Evolutionary conservation across 2,888 invertebrate genomes (phyloP).

Genomic region (Matsumyia berberina): DNA sequence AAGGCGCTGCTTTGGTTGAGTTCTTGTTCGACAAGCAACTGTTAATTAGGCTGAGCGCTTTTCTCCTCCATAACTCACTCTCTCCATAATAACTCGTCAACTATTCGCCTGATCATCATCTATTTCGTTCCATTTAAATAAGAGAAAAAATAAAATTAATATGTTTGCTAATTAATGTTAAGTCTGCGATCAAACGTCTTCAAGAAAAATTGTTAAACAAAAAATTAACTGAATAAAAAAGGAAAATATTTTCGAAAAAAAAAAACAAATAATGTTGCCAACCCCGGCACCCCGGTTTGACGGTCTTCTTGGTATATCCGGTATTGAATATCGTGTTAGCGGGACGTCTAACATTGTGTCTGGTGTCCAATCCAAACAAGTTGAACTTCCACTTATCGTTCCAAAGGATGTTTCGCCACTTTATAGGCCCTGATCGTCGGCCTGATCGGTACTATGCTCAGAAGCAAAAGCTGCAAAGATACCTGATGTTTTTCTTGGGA

Average conservation of each 20-base stretch:
- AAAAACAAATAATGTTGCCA: slow-evolving; percentile 7
- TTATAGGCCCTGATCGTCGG: too few species aligned
- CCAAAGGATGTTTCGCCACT: too few species aligned
- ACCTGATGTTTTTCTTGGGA: too few species aligned
- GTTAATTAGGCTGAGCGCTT: slow-evolving; percentile 73
- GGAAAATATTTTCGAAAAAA: slow-evolving; percentile 14
- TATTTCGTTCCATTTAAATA: slow-evolving; percentile 41
- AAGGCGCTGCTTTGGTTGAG: slow-evolving; percentile 90
- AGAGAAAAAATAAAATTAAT: slow-evolving; percentile 5
- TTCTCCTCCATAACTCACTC: background rate
- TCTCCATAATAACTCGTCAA: slow-evolving; percentile 41
- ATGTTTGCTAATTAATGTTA: background rate
- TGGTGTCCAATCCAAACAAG: too few species aligned
- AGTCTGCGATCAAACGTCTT: slow-evolving; percentile 39
- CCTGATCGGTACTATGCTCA: too few species aligned
- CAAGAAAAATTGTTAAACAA: slow-evolving; percentile 33
- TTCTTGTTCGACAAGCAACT: slow-evolving; percentile 91
- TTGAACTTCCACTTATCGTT: too few species aligned
- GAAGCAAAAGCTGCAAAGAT: too few species aligned
- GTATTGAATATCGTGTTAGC: too few species aligned
- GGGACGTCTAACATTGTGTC: too few species aligned
- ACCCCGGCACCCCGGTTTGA: too few species aligned
- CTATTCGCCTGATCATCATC: slow-evolving; percentile 29
- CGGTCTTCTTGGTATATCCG: too few species aligned
- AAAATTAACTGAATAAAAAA: slow-evolving; percentile 19